These are phyloP conservation scores for Buathra laborator DNA, from an alignment of 2,888 invertebrate species.

Conservation along the genomic window DNA sequence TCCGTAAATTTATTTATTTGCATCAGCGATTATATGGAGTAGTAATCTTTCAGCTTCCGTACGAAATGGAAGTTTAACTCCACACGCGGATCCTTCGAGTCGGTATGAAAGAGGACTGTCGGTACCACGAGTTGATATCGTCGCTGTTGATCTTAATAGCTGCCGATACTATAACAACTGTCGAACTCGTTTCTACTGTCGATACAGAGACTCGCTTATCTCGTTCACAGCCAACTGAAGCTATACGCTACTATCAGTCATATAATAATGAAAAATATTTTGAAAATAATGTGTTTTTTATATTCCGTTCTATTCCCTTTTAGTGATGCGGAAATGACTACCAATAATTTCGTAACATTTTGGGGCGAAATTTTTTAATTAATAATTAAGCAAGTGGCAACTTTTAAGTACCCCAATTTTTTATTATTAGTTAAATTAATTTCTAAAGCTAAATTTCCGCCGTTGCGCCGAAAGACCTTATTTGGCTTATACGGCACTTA, in stretches of 20 bases:
- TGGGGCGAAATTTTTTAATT: not conserved
- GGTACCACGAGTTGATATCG: not conserved
- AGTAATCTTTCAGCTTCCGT: too few relatives aligned
- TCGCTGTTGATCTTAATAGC: not conserved
- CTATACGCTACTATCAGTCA: not conserved
- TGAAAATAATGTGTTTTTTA: not conserved
- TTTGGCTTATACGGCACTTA: slow-evolving; percentile 8
- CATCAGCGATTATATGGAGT: not conserved
- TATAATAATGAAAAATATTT: not conserved
- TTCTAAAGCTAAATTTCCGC: not conserved
- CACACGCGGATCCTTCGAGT: not conserved
- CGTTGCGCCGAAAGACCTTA: not conserved
- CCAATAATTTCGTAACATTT: not conserved
- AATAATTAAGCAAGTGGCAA: too few relatives aligned
- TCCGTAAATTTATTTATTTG: not conserved
- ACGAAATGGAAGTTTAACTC: too few relatives aligned
- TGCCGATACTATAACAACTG: not conserved
- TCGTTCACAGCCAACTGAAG: not conserved
- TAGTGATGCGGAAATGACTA: too few relatives aligned
- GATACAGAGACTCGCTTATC: not conserved
- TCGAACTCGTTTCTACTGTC: not conserved
- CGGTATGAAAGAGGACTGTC: slow-evolving; percentile 6
- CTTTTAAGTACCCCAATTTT: too few relatives aligned
- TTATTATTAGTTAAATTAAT: not conserved
- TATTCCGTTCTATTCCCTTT: not conserved